These are phyloP conservation scores for Lophochroa leadbeateri DNA, from an alignment of 2,113 vertebrate genomes.

Conservation along the genomic window DNA sequence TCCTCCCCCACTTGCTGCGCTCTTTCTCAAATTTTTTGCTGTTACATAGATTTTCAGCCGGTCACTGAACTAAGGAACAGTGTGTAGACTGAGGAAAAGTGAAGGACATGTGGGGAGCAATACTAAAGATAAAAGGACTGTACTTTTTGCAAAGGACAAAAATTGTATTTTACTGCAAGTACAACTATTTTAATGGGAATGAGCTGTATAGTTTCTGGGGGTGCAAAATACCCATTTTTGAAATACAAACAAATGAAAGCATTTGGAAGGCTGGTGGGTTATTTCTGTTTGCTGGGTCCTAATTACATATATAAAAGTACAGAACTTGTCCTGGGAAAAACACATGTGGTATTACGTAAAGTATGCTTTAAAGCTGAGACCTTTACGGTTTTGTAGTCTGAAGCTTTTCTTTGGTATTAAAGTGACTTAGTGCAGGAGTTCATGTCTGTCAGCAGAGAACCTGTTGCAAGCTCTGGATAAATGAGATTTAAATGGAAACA, in stretches of 20 bases:
- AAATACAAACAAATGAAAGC: not conserved
- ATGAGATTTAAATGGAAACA: not conserved
- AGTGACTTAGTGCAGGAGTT: not conserved
- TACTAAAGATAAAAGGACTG: not conserved
- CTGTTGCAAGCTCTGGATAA: not conserved
- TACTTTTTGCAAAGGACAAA: too few relatives aligned
- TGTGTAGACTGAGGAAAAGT: not conserved
- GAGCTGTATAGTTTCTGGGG: not conserved
- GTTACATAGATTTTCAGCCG: not conserved
- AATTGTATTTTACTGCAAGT: not conserved
- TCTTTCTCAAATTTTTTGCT: not conserved
- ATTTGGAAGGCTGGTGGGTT: not conserved
- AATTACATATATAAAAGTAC: not conserved
- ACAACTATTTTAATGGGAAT: rapidly evolving
- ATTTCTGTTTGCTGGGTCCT: not conserved
- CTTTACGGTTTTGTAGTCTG: not conserved
- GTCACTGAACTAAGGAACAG: not conserved
- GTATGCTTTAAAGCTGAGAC: not conserved
- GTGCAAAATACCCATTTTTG: rapidly evolving
- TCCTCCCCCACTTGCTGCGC: not conserved
- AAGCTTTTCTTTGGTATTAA: not conserved
- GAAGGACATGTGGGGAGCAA: not conserved
- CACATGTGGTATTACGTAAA: not conserved
- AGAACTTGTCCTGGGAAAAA: not conserved
- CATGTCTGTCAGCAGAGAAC: not conserved